phyloP scores from a whole-genome alignment of 35 echinoderm and acorn worm genomes.

The Eucidaris tribuloides region DNA sequence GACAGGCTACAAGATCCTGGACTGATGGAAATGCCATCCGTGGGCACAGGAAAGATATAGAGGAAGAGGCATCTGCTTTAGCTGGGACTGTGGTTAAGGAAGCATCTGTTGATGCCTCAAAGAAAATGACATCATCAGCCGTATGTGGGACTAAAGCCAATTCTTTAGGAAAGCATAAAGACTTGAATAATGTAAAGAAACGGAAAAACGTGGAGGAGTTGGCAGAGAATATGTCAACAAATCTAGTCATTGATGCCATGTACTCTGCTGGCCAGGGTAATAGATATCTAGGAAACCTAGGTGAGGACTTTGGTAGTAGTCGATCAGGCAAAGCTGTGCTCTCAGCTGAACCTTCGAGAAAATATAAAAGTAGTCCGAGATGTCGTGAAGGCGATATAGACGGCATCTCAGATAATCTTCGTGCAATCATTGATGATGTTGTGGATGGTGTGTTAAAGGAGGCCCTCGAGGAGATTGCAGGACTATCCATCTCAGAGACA shows the following conservation, averaged over 20 bases:
- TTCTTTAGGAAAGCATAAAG: too few relatives aligned
- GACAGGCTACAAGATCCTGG: not conserved
- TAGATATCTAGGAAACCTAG: too few relatives aligned
- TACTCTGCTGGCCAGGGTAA: too few relatives aligned
- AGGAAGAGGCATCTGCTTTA: not conserved
- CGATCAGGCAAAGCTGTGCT: too few relatives aligned
- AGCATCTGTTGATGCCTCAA: not conserved
- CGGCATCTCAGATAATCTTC: not conserved
- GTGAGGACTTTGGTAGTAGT: too few relatives aligned
- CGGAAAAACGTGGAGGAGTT: too few relatives aligned
- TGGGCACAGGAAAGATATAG: too few relatives aligned
- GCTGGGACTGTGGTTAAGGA: constrained; percentile 4
- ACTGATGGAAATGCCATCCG: too few relatives aligned
- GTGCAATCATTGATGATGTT: constrained; percentile 17
- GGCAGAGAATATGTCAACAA: too few relatives aligned
- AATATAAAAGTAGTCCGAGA: not conserved
- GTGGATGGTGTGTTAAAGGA: not conserved
- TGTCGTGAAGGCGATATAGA: not conserved
- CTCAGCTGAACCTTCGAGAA: too few relatives aligned
- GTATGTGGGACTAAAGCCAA: not conserved
- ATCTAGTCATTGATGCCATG: too few relatives aligned
- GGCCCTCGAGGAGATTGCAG: not conserved
- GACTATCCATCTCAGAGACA: constrained; percentile 12
- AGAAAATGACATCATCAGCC: not conserved
- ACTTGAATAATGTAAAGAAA: too few relatives aligned